These are phyloP conservation scores for Suncus etruscus DNA, from an alignment of 2,113 vertebrate species.

Conservation along the genomic window DNA sequence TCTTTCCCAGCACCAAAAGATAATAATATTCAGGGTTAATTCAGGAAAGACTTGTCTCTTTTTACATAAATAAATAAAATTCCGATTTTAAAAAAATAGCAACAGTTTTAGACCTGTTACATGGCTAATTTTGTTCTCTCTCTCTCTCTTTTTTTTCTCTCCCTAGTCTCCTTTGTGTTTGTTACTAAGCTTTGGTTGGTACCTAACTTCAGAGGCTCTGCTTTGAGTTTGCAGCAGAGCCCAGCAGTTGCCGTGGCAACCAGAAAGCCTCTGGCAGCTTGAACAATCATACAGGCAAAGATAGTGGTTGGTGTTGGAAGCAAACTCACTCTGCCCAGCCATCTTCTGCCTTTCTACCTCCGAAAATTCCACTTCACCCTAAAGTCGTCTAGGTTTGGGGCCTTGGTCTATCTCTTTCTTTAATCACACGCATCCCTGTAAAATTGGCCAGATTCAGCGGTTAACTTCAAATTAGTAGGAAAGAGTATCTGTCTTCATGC, in stretches of 20 bases:
- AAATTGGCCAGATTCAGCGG: not conserved
- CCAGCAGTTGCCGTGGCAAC: slow-evolving; percentile 77
- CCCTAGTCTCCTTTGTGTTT: not conserved
- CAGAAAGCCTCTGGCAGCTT: slow-evolving; percentile 78
- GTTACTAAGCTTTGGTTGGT: slow-evolving; percentile 9
- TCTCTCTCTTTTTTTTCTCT: not conserved
- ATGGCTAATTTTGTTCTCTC: not conserved
- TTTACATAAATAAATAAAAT: slow-evolving; percentile 27
- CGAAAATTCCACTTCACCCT: slow-evolving; percentile 31
- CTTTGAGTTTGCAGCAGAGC: slow-evolving; percentile 72
- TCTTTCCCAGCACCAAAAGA: not conserved
- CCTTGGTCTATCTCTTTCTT: slow-evolving; percentile 31
- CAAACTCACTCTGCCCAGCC: slow-evolving; percentile 57
- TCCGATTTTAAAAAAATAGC: not conserved
- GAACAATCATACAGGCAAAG: slow-evolving; percentile 53
- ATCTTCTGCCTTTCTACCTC: slow-evolving; percentile 58
- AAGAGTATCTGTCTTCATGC: not conserved
- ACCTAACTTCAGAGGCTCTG: slow-evolving; percentile 76
- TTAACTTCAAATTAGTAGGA: slow-evolving; percentile 3
- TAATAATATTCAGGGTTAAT: slow-evolving; percentile 27
- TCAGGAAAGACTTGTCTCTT: not conserved
- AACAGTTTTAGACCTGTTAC: not conserved
- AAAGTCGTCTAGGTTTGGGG: not conserved
- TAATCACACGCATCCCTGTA: slow-evolving; percentile 55
- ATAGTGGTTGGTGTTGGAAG: slow-evolving; percentile 17